Percentiles rank a stretch among this genome's conserved stretches.
These are phyloP conservation scores for Corythornis leucogaster DNA, from an alignment of 2,797 vertebrate genomes.

Conservation along the genomic window DNA sequence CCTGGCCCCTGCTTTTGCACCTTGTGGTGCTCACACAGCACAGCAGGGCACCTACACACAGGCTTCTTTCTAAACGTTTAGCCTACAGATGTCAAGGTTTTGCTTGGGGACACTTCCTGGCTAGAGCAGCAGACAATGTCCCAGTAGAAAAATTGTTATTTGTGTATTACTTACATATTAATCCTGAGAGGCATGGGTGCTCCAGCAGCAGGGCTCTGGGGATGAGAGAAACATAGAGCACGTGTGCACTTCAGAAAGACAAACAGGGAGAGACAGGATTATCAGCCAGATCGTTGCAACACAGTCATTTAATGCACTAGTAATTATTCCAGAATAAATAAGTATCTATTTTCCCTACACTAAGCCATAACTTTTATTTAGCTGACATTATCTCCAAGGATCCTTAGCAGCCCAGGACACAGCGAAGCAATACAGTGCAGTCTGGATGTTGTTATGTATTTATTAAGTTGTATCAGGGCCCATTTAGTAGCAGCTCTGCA, in stretches of 20 bases:
- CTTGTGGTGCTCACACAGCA: not conserved
- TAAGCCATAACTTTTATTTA: not conserved
- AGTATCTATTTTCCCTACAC: not conserved
- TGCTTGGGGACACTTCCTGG: not conserved
- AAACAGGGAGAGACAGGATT: not conserved
- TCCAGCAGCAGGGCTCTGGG: not conserved
- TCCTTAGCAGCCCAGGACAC: constrained; percentile 31
- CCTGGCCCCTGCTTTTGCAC: not conserved
- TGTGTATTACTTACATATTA: not conserved
- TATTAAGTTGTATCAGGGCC: constrained; percentile 73
- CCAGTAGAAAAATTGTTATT: not conserved
- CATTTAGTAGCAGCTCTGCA: constrained; percentile 68
- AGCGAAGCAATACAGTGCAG: not conserved
- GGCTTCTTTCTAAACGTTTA: not conserved
- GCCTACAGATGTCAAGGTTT: not conserved
- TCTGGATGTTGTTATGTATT: constrained; percentile 68
- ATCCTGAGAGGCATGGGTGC: not conserved
- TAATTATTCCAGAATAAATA: constrained; percentile 25
- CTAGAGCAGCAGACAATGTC: not conserved
- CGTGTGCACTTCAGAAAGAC: not conserved
- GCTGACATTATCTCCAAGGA: constrained; percentile 37
- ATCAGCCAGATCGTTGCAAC: not conserved
- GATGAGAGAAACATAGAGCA: not conserved
- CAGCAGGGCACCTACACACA: not conserved
- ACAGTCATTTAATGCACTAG: not conserved